phyloP scores from a whole-genome alignment of 2,113 vertebrate species.

The Tenrec ecaudatus region DNA sequence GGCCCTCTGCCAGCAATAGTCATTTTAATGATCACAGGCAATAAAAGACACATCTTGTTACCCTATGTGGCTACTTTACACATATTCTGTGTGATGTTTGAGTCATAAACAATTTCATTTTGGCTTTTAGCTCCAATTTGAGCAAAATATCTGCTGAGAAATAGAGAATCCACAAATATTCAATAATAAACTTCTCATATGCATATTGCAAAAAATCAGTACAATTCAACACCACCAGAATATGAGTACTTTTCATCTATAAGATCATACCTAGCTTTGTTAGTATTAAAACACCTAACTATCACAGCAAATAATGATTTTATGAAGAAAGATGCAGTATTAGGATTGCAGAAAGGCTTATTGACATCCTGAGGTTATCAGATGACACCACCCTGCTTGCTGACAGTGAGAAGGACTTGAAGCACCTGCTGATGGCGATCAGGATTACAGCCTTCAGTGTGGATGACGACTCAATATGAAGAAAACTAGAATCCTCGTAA shows the following conservation, averaged over 20 bases:
- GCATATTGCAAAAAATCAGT: background rate
- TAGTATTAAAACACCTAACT: background rate
- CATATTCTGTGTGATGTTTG: too few species aligned
- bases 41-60: background rate
- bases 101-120: background rate
- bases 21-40: background rate
- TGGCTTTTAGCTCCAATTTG: background rate
- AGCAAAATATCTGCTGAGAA: background rate
- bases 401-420: too few species aligned
- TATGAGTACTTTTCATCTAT: background rate
- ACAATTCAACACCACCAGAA: background rate
- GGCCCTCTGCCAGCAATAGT: slow-evolving; percentile 13
- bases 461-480: too few species aligned
- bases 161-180: background rate
- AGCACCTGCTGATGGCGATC: too few species aligned
- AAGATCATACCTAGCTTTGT: background rate
- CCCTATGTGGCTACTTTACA: background rate
- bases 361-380: too few species aligned
- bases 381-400: too few species aligned
- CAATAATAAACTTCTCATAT: background rate
- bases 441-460: too few species aligned
- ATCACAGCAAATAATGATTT: too few species aligned
- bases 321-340: too few species aligned
- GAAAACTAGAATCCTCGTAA: too few species aligned
- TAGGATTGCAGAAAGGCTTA: too few species aligned